Percentiles rank a stretch among this genome's conserved stretches.
phyloP scores from a whole-genome alignment of 2,113 vertebrate species.

The Empidonax alnorum region DNA sequence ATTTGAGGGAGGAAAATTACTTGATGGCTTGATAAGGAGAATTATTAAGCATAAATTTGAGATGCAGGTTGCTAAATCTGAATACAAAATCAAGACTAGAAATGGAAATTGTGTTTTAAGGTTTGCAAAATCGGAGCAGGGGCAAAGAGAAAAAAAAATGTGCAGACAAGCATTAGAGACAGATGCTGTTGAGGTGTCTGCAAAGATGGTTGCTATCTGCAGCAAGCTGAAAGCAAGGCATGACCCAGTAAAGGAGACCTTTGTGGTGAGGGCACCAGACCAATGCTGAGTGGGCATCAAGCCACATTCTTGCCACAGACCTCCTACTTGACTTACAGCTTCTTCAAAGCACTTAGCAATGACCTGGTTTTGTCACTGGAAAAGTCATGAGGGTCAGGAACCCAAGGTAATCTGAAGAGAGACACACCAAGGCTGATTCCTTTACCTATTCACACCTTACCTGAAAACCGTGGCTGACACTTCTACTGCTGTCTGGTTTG shows the following conservation, averaged over 20 bases:
- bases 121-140: not conserved
- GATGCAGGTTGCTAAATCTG: conserved; percentile 55
- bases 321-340: not conserved
- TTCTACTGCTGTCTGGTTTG: not conserved
- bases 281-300: not conserved
- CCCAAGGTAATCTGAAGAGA: not conserved
- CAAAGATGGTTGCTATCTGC: not conserved
- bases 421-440: not conserved
- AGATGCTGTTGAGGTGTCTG: not conserved
- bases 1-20: conserved; percentile 65
- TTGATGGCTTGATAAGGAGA: conserved; percentile 63
- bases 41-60: conserved; percentile 59
- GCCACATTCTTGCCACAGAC: not conserved
- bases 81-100: conserved; percentile 44
- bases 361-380: not conserved
- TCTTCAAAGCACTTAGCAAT: conserved; percentile 17
- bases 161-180: not conserved
- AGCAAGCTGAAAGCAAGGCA: conserved; percentile 16
- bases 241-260: not conserved
- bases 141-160: not conserved
- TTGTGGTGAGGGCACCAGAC: not conserved
- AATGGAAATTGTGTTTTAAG: conserved; percentile 27
- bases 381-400: not conserved
- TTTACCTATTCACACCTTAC: not conserved
- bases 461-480: not conserved